Percentiles rank a stretch among this genome's conserved stretches.
These are phyloP conservation scores for Apogon talboti DNA, from an alignment of 2,797 vertebrate species.

Conservation along the genomic window DNA sequence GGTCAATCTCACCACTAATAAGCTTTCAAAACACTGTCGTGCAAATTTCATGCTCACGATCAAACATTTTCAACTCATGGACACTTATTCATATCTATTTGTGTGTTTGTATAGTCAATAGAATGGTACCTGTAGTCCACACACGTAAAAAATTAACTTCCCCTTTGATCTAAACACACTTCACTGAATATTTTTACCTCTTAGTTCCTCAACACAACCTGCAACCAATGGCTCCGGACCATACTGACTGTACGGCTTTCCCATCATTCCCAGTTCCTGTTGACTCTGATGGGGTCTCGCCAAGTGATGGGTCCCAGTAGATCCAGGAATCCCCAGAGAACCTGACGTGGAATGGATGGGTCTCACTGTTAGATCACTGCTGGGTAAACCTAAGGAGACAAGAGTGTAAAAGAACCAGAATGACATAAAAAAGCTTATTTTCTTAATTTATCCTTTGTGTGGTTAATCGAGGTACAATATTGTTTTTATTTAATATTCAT, in stretches of 20 bases:
- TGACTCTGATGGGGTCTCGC: slow-evolving; percentile 69
- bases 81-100: too few species aligned
- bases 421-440: background rate
- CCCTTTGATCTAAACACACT: background rate
- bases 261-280: slow-evolving; percentile 76
- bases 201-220: slow-evolving; percentile 73
- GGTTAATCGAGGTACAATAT: background rate
- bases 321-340: slow-evolving; percentile 62
- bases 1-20: too few species aligned
- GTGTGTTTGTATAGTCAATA: too few species aligned
- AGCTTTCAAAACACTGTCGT: too few species aligned
- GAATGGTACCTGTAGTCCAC: too few species aligned
- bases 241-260: slow-evolving; percentile 77
- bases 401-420: background rate
- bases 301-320: slow-evolving; percentile 70
- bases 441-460: background rate
- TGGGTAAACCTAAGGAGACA: slow-evolving; percentile 56
- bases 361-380: slow-evolving; percentile 63
- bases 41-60: too few species aligned
- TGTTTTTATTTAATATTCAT: background rate
- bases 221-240: slow-evolving; percentile 75
- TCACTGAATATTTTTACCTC: slow-evolving; percentile 77
- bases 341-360: slow-evolving; percentile 68
- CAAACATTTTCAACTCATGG: too few species aligned
- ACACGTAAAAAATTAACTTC: too few species aligned